These are phyloP conservation scores for Sylvia atricapilla DNA, from an alignment of 2,113 vertebrate species.

Conservation along the genomic window DNA sequence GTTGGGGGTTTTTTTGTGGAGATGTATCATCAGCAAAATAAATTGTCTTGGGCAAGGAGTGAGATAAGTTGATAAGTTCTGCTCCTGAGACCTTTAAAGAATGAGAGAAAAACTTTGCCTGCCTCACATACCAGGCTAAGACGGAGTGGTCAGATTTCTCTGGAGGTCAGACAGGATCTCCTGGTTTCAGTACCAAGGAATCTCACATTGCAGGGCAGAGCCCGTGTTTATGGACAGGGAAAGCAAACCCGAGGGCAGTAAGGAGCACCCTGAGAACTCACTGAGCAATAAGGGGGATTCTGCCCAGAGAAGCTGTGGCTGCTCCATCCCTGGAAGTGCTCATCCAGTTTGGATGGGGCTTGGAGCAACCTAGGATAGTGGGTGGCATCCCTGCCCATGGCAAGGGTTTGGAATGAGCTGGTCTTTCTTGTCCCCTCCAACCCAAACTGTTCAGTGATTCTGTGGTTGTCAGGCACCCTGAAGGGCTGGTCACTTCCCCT, in stretches of 20 bases:
- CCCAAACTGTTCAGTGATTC: not conserved
- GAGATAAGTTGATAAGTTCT: not conserved
- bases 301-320: not conserved
- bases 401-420: fast-evolving
- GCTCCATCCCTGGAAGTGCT: not conserved
- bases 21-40: not conserved
- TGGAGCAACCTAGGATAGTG: not conserved
- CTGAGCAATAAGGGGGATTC: not conserved
- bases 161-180: not conserved
- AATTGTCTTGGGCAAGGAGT: fast-evolving
- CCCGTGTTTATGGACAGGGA: not conserved
- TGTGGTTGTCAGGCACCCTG: not conserved
- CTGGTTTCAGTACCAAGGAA: not conserved
- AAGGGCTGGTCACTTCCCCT: not conserved
- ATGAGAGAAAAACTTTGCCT: not conserved
- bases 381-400: not conserved
- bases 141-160: not conserved
- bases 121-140: not conserved
- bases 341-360: not conserved
- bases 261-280: not conserved
- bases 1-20: too few relatives aligned
- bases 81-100: not conserved
- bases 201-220: not conserved
- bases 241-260: not conserved
- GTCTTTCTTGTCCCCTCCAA: not conserved